Conservation (phyloP, 2,888 invertebrate genomes). For the Camptogramma bilineatum region DNA sequence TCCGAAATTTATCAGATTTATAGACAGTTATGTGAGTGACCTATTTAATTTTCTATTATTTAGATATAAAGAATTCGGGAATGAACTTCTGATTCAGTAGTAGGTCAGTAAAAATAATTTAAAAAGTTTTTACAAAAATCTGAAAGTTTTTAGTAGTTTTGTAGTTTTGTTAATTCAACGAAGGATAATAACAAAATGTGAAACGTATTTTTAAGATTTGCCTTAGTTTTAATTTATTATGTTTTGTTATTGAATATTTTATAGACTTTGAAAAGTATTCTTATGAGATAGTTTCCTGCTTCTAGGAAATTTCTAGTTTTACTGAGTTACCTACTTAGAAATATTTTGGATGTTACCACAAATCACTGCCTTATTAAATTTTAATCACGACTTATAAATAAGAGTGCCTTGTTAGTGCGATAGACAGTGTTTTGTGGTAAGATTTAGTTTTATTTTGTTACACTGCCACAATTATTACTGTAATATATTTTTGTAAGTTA, state of each 20-base stretch:
- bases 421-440: constrained; percentile 19
- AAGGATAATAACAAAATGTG: background rate
- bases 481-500: constrained; percentile 67
- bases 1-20: constrained; percentile 8
- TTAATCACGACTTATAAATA: background rate
- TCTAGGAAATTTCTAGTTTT: constrained; percentile 51
- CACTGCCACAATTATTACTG: constrained; percentile 68
- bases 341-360: constrained; percentile 23
- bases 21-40: background rate
- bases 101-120: background rate
- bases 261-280: constrained; percentile 43
- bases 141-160: constrained; percentile 5
- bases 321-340: constrained; percentile 68
- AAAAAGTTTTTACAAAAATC: background rate
- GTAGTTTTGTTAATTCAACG: constrained; percentile 22
- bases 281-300: constrained; percentile 50
- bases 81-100: background rate
- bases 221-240: constrained; percentile 47
- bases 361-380: background rate
- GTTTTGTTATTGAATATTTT: constrained; percentile 55
- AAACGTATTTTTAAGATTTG: constrained; percentile 34
- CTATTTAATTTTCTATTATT: background rate
- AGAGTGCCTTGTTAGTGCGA: background rate
- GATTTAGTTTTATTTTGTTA: constrained; percentile 48
- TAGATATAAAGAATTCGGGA: background rate